Evolutionary conservation across 92 coral and sea anemone species (phyloP).

Genomic region (Zoanthus gigantus): DNA sequence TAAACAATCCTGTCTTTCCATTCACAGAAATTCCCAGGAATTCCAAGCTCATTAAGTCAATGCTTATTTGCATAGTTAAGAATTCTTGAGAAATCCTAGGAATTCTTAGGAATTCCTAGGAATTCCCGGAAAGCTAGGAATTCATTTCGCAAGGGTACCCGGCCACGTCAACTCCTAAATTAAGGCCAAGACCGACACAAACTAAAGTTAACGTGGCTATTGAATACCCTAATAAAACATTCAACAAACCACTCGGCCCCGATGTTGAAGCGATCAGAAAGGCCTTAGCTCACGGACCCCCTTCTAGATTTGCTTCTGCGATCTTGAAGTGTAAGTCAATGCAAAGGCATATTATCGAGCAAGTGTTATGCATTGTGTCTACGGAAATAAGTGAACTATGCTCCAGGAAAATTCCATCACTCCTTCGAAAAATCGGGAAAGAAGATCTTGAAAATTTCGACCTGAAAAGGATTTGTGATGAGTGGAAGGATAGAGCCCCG

Average conservation of each 20-base stretch:
- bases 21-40: too few species aligned
- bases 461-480: conserved; percentile 52
- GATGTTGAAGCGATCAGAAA: conserved; percentile 25
- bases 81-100: too few species aligned
- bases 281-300: conserved; percentile 42
- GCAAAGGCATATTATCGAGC: conserved; percentile 47
- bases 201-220: conserved; percentile 26
- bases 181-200: conserved; percentile 20
- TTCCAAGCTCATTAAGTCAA: too few species aligned
- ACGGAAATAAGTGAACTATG: conserved; percentile 62
- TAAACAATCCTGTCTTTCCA: too few species aligned
- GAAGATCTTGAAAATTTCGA: conserved; percentile 47
- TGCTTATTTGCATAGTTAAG: too few species aligned
- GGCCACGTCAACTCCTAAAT: conserved; percentile 37
- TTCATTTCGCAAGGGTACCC: neutral
- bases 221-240: conserved; percentile 46
- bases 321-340: conserved; percentile 52
- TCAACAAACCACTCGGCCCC: conserved; percentile 16
- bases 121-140: too few species aligned
- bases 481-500: conserved; percentile 63
- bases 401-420: conserved; percentile 64
- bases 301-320: conserved; percentile 40
- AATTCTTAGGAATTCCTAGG: too few species aligned
- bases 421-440: conserved; percentile 48
- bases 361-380: conserved; percentile 52